phyloP scores from a whole-genome alignment of 2,888 invertebrate species.

The Campoplex nolae region DNA sequence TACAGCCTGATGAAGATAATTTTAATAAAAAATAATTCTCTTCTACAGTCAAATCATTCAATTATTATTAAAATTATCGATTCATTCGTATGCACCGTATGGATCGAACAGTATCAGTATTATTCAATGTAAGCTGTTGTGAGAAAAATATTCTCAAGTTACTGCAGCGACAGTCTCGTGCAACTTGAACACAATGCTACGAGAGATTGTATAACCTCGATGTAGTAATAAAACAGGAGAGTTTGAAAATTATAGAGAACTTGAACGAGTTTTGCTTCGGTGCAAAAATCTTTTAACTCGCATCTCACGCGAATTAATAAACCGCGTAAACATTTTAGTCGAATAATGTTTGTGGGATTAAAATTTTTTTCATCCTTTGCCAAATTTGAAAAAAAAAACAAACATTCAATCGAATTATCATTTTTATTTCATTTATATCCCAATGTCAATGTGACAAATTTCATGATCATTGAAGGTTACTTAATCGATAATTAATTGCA shows the following conservation, averaged over 20 bases:
- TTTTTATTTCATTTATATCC: neutral
- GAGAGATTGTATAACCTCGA: slow-evolving; percentile 28
- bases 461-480: slow-evolving; percentile 15
- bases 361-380: too few species aligned
- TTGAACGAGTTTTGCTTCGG: neutral
- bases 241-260: neutral
- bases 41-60: too few species aligned
- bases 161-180: neutral
- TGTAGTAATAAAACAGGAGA: neutral
- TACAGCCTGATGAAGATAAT: too few species aligned
- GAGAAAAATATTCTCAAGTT: slow-evolving; percentile 3
- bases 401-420: neutral
- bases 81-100: neutral
- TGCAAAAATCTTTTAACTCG: neutral
- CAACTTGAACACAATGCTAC: neutral
- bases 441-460: slow-evolving; percentile 13
- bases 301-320: neutral
- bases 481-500: slow-evolving; percentile 6
- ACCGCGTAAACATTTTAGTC: neutral
- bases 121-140: neutral
- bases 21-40: too few species aligned
- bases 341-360: neutral
- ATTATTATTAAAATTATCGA: too few species aligned
- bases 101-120: neutral
- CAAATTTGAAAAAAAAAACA: neutral